Evolutionary conservation across 2,888 invertebrate species (phyloP).

Genomic region (Diachrysia chrysitis): DNA sequence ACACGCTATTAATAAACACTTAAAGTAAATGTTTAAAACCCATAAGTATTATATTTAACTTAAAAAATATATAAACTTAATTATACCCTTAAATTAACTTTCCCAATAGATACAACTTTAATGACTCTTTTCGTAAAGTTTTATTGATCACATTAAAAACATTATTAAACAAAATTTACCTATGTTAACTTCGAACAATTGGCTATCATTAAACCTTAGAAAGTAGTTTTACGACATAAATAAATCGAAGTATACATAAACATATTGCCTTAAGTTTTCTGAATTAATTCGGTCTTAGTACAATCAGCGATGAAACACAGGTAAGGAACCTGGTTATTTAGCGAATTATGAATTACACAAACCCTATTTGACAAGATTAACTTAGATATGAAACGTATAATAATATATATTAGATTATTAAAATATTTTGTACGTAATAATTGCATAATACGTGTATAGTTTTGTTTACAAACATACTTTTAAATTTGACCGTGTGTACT

Average conservation of each 20-base stretch:
- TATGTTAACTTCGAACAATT: constrained; percentile 17
- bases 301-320: neutral
- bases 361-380: no score
- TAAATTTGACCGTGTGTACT: no score
- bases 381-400: no score
- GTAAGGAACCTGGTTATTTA: no score
- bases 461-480: no score
- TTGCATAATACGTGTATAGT: no score
- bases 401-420: no score
- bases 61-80: neutral
- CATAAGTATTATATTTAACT: neutral
- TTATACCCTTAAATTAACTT: neutral
- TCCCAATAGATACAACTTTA: neutral
- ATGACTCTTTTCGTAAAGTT: neutral
- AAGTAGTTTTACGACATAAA: constrained; percentile 13
- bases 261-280: neutral
- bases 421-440: no score
- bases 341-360: no score
- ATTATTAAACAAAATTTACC: constrained; percentile 16
- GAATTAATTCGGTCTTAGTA: neutral
- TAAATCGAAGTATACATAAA: neutral
- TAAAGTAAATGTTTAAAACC: neutral
- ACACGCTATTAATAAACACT: neutral
- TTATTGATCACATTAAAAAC: constrained; percentile 2
- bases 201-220: constrained; percentile 18